Base-by-base conservation (phyloP, 1,140 invertebrate species). In the Anoplolepis gracilipes region DNA sequence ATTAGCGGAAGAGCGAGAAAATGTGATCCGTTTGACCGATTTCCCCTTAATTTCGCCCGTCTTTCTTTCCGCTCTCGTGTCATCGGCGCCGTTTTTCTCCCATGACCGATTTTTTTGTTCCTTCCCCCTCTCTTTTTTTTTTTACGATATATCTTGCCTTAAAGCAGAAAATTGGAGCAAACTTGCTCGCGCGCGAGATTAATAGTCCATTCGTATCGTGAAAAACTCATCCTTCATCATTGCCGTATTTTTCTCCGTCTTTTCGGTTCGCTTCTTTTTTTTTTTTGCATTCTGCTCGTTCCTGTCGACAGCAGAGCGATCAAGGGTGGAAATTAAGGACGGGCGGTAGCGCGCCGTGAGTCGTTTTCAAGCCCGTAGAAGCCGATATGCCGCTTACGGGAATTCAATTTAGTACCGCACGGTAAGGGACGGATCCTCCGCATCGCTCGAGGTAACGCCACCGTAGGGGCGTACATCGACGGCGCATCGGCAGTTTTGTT, bases 201-300 rank as follows among this genome's bases (percentile, higher is more conserved):
- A 87, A 89, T 91, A 90, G 85, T 92, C 72, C 61, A 84, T 90
- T 89, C 79, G 86, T 82, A 87, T 79, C 64, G 49, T 72, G 78
- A 53, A 86, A 85, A 85, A 89, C 76, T 89, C 78, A 55, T 90
- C 75, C 67, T 86, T 69, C 73, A 25, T 84, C 61, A 86, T 90
- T 75, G 55, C 84, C 81, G 62, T 88, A 82, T 70, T 42, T 62
- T 46, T 59, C 75, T 75, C 72, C 57, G 42, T 70, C 22, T 70
- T 77, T 85, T 69, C 67, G 30, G 79, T 59, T 78, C 70, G 28
- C 33, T 73, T 75, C 70, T 69, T 70, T 79, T 87, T 87, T 77
- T 69, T 70, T 79, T 87, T 87, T 77, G 28, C 76, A 84, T 81
- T 85, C 55, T 62, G 64, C 85, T 87, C 79, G 75, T 85, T 86